These are phyloP conservation scores for Coboldia fuscipes DNA, from an alignment of 1,140 invertebrate species.

Conservation along the genomic window DNA sequence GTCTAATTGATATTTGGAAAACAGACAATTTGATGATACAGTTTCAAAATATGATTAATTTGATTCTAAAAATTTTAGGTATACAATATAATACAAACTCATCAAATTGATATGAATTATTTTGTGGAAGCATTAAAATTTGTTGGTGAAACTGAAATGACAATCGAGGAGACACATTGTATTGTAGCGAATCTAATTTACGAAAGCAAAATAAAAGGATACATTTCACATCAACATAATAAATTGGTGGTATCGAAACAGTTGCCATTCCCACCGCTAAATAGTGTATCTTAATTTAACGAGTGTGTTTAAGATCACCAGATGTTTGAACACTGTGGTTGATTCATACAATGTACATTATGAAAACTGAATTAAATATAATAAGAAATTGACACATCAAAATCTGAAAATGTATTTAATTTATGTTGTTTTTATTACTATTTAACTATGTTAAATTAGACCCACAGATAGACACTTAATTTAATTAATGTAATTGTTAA, in stretches of 20 bases:
- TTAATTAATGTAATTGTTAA: too few species aligned
- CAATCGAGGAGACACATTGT: conserved; percentile 86
- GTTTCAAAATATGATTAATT: not conserved
- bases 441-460: too few species aligned
- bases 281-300: conserved; percentile 22
- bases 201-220: conserved; percentile 88
- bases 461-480: too few species aligned
- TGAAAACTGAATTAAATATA: too few species aligned
- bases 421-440: too few species aligned
- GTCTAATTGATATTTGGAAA: not conserved
- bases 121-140: conserved; percentile 63
- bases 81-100: conserved; percentile 62
- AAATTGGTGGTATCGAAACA: conserved; percentile 95
- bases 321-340: too few species aligned
- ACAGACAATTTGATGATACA: not conserved
- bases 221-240: conserved; percentile 92
- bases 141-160: conserved; percentile 63
- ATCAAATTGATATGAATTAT: conserved; percentile 73
- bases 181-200: conserved; percentile 91
- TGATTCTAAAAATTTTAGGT: conserved; percentile 32
- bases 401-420: too few species aligned
- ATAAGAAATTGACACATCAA: too few species aligned
- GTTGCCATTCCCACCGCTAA: conserved; percentile 75
- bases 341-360: too few species aligned
- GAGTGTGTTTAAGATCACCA: conserved; percentile 1